These are phyloP conservation scores for Platyrinchus mystaceus DNA, from an alignment of 2,797 vertebrate genomes.

Conservation along the genomic window DNA sequence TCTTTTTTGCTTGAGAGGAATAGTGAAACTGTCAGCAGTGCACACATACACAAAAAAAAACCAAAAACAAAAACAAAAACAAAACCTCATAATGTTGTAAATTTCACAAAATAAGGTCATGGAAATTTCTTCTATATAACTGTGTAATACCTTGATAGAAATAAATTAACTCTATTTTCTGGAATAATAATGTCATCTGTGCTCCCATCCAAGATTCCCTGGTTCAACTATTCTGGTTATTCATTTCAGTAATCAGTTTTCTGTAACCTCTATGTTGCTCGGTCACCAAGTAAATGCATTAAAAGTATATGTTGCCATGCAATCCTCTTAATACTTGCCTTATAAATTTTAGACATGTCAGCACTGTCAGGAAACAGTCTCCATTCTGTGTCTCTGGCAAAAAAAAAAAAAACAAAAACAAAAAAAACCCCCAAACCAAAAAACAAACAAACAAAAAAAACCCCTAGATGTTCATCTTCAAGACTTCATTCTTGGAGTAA, in stretches of 20 bases:
- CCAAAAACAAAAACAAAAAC: too few relatives aligned
- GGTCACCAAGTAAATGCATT: slow-evolving; percentile 32
- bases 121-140: neutral
- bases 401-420: neutral
- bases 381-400: neutral
- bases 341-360: neutral
- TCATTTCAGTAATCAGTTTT: slow-evolving; percentile 42
- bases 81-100: neutral
- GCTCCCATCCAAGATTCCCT: neutral
- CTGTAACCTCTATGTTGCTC: slow-evolving; percentile 5
- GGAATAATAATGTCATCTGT: neutral
- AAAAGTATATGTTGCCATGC: neutral
- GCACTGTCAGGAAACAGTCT: neutral
- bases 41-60: neutral
- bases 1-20: neutral
- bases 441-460: neutral
- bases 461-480: neutral
- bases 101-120: neutral
- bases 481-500: neutral
- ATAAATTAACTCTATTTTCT: neutral
- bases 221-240: slow-evolving; percentile 1
- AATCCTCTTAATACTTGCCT: slow-evolving; percentile 1
- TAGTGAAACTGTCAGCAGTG: neutral
- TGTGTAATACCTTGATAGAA: neutral
- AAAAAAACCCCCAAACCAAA: too few relatives aligned